phyloP scores from a whole-genome alignment of 1,140 invertebrate genomes.

The Holotrichia oblita region DNA sequence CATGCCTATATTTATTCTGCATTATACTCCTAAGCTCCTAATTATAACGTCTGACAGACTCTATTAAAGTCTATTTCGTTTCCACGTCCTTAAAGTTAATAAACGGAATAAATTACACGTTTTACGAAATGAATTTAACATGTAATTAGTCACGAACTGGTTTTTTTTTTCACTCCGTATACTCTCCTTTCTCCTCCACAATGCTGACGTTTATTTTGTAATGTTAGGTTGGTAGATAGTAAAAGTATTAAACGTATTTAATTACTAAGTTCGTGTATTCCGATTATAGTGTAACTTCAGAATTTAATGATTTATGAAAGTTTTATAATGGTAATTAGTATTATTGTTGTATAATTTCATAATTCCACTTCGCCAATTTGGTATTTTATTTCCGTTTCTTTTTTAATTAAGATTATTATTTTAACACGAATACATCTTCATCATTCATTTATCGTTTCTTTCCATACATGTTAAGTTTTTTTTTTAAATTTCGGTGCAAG shows the following conservation, averaged over 20 bases:
- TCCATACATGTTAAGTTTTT: too few species aligned
- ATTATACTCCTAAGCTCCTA: slow-evolving; percentile 4
- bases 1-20: slow-evolving; percentile 30
- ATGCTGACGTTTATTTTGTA: not conserved
- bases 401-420: not conserved
- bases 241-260: slow-evolving; percentile 26
- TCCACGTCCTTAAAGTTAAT: slow-evolving; percentile 34
- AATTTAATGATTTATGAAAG: slow-evolving; percentile 28
- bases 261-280: slow-evolving; percentile 17
- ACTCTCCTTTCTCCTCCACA: not conserved
- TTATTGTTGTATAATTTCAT: not conserved
- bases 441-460: too few species aligned
- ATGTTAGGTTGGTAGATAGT: not conserved
- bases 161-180: slow-evolving; percentile 10
- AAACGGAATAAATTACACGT: slow-evolving; percentile 29
- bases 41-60: slow-evolving; percentile 31
- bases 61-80: slow-evolving; percentile 32
- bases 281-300: not conserved
- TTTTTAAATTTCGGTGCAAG: too few species aligned
- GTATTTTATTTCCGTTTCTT: not conserved
- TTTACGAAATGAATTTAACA: slow-evolving; percentile 33
- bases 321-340: not conserved
- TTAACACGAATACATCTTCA: too few species aligned
- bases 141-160: slow-evolving; percentile 31
- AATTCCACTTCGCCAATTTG: not conserved